Conservation (phyloP, 2,113 vertebrate genomes). For the Terrapene triunguis region DNA sequence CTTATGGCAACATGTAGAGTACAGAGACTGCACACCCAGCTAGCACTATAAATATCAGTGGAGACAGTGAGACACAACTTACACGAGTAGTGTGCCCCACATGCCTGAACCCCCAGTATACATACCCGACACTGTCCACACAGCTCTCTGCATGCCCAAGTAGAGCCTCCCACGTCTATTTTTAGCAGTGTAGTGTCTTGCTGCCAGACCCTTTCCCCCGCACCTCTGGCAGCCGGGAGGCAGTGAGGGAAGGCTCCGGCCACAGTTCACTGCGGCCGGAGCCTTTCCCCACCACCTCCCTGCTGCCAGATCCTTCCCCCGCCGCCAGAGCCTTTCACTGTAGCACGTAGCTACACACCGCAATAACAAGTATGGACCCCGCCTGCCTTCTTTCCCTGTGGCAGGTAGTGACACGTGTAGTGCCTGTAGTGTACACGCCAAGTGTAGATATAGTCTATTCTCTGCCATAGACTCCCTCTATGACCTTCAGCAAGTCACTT, state of each 20-base stretch:
- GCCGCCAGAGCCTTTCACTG: neutral
- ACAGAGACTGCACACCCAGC: neutral
- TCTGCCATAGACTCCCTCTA: neutral
- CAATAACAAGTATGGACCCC: neutral
- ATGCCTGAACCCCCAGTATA: neutral
- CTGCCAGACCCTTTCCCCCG: neutral
- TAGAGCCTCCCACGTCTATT: neutral
- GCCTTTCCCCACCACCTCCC: neutral
- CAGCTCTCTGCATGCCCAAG: neutral
- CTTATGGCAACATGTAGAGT: neutral
- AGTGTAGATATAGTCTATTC: neutral
- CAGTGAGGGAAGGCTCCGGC: neutral
- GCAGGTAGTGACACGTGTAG: neutral
- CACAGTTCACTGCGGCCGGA: neutral
- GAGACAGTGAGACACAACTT: neutral
- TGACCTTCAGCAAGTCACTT: neutral
- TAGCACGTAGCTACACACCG: neutral
- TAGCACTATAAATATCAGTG: neutral
- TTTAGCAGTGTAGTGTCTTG: neutral
- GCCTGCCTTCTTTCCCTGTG: neutral
- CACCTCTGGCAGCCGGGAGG: neutral
- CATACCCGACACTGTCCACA: neutral
- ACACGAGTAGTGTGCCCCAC: neutral
- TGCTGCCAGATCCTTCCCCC: too few relatives aligned
- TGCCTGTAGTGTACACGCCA: neutral